Conservation (phyloP, 2,888 invertebrate species). For the Orthosia gothica region DNA sequence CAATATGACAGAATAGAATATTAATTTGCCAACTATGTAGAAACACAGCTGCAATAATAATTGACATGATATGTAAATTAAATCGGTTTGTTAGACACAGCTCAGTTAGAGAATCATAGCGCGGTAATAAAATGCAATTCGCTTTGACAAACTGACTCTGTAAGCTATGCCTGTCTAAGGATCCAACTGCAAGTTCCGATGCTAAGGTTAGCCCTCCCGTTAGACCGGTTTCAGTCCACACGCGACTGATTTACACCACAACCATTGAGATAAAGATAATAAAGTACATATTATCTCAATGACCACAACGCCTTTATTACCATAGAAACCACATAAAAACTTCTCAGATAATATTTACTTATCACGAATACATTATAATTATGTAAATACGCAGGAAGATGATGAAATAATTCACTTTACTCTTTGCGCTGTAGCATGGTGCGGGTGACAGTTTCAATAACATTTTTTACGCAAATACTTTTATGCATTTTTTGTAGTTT, state of each 20-base stretch:
- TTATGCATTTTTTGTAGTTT: too few species aligned
- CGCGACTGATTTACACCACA: slow-evolving; percentile 42
- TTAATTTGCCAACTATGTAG: too few species aligned
- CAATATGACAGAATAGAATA: too few species aligned
- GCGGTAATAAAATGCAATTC: slow-evolving; percentile 26
- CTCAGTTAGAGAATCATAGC: not conserved
- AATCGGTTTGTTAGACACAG: not conserved
- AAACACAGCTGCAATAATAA: not conserved
- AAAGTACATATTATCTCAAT: too few species aligned
- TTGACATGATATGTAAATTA: not conserved
- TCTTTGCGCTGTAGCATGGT: too few species aligned
- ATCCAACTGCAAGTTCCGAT: slow-evolving; percentile 30
- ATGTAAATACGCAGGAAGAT: not conserved
- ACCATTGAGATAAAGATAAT: not conserved
- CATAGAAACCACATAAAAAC: slow-evolving; percentile 33
- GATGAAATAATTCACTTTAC: not conserved
- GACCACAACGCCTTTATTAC: slow-evolving; percentile 44
- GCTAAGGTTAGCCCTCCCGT: slow-evolving; percentile 35
- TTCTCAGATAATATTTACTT: slow-evolving; percentile 19
- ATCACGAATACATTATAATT: slow-evolving; percentile 13
- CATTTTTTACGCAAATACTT: too few species aligned
- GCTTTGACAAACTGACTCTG: slow-evolving; percentile 15
- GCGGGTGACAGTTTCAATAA: too few species aligned
- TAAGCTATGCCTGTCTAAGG: slow-evolving; percentile 31
- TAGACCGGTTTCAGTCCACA: slow-evolving; percentile 53